phyloP scores from a whole-genome alignment of 2,113 vertebrate genomes.

The Tympanuchus pallidicinctus region DNA sequence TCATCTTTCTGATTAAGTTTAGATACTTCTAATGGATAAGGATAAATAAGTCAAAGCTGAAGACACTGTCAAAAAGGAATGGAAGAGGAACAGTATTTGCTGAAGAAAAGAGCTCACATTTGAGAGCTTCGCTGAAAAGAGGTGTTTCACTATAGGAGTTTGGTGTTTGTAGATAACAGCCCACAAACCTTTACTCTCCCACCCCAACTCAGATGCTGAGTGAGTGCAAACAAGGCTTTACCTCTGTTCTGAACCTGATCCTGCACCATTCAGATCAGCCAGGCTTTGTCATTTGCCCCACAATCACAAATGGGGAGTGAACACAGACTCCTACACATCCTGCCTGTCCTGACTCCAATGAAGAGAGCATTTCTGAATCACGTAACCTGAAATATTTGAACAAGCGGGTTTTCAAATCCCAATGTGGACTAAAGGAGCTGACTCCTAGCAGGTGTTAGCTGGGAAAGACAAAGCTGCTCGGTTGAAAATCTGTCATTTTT shows the following conservation, averaged over 20 bases:
- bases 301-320: neutral
- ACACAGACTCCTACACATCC: neutral
- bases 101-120: neutral
- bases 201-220: neutral
- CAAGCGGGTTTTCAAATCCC: slow-evolving; percentile 23
- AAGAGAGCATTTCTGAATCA: slow-evolving; percentile 51
- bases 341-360: neutral
- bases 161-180: fast-evolving
- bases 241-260: neutral
- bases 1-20: slow-evolving; percentile 30
- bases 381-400: slow-evolving; percentile 48
- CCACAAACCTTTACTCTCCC: neutral
- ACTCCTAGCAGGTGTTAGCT: slow-evolving; percentile 58
- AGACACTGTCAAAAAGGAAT: neutral
- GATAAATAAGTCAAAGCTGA: neutral
- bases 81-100: neutral
- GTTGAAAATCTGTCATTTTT: slow-evolving; percentile 60
- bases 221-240: neutral
- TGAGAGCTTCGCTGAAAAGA: neutral
- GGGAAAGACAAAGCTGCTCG: slow-evolving; percentile 47
- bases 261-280: neutral
- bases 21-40: neutral
- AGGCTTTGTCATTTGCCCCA: neutral
- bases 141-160: neutral
- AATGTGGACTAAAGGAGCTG: slow-evolving; percentile 44